phyloP scores from a whole-genome alignment of 2,888 invertebrate species.

The Dasypogon diadema region DNA sequence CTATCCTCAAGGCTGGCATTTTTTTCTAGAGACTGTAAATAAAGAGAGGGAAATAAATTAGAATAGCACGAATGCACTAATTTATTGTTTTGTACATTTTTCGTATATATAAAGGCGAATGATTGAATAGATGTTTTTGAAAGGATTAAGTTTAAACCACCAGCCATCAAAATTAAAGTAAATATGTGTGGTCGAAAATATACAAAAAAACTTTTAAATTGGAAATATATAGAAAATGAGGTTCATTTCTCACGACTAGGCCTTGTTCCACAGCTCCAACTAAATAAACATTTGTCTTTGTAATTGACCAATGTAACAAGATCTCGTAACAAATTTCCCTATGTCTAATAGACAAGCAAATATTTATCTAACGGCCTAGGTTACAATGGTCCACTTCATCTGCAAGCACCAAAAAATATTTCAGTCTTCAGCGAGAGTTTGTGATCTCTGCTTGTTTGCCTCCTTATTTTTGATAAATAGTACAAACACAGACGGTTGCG shows the following conservation, averaged over 20 bases:
- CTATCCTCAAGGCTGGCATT: slow-evolving; percentile 65
- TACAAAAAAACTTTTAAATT: no score
- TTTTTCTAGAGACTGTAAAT: slow-evolving; percentile 60
- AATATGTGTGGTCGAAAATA: no score
- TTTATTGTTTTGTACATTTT: no score
- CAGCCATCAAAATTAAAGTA: no score
- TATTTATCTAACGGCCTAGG: slow-evolving; percentile 23
- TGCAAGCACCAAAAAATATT: not conserved
- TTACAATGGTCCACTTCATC: slow-evolving; percentile 5
- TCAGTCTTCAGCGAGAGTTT: not conserved
- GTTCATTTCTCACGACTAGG: not conserved
- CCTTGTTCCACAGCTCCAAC: not conserved
- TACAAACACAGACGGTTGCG: slow-evolving; percentile 3
- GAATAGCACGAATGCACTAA: not conserved
- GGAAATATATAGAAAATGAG: no score
- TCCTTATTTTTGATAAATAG: slow-evolving; percentile 23
- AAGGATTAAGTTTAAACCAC: no score
- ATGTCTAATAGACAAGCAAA: slow-evolving; percentile 4
- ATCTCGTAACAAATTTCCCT: slow-evolving; percentile 1
- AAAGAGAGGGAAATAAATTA: no score
- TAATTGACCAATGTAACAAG: slow-evolving; percentile 4
- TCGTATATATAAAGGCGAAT: no score
- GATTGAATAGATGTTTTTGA: no score
- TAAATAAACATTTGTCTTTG: not conserved
- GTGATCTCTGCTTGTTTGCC: not conserved